A percentile compares a stretch with the other conserved stretches of the same genome.
Evolutionary conservation across 2,113 vertebrate genomes (phyloP).

Genomic region (Sturnira hondurensis): DNA sequence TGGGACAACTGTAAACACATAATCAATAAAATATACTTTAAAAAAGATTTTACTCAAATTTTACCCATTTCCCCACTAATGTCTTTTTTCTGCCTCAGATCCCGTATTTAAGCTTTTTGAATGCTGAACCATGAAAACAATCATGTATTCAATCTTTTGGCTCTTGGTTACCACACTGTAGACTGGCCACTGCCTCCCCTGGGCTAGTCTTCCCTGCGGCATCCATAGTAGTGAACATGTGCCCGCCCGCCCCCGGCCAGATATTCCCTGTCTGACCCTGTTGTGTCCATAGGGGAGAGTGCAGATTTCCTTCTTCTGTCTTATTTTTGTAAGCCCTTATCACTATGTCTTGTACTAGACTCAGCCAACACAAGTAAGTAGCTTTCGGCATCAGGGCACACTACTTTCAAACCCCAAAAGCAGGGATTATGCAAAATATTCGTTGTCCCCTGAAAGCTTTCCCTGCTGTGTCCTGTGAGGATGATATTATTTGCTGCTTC

Average conservation of each 20-base stretch:
- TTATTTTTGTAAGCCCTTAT: slow-evolving; percentile 21
- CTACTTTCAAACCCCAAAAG: not conserved
- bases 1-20: too few relatives aligned
- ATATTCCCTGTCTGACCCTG: not conserved
- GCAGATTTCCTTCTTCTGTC: not conserved
- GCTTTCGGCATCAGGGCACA: not conserved
- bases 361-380: not conserved
- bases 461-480: not conserved
- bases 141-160: not conserved
- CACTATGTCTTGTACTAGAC: not conserved
- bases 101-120: not conserved
- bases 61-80: not conserved
- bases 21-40: too few relatives aligned
- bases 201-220: not conserved
- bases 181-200: not conserved
- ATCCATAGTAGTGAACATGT: not conserved
- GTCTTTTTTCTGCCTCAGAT: not conserved
- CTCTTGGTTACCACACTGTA: not conserved
- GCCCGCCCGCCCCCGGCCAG: not conserved
- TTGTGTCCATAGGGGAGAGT: not conserved
- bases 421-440: slow-evolving; percentile 21
- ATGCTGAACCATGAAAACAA: not conserved
- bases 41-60: not conserved
- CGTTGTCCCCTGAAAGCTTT: not conserved
- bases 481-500: slow-evolving; percentile 5